A percentile compares a stretch with the other conserved stretches of the same genome.
These are phyloP conservation scores for Drosophila setifemur DNA, from an alignment of 1,140 invertebrate species.

Conservation along the genomic window DNA sequence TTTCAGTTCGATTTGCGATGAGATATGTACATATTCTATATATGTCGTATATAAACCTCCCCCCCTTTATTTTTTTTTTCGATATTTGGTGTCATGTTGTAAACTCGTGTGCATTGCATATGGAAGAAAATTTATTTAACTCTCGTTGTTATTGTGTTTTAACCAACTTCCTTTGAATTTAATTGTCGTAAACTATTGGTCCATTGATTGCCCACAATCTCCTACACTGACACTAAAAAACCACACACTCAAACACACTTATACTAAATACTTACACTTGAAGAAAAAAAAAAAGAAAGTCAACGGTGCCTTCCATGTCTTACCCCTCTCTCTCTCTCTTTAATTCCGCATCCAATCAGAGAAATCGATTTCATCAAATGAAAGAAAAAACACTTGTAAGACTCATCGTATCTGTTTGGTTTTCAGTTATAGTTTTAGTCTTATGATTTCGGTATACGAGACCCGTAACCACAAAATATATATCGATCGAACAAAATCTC, in stretches of 20 bases:
- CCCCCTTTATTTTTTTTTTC: conserved; percentile 33
- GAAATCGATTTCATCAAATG: conserved; percentile 2
- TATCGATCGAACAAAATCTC: conserved; percentile 38
- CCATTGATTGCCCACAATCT: conserved; percentile 50
- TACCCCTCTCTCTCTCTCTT: not conserved
- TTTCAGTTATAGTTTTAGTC: conserved; percentile 15
- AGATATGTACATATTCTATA: conserved; percentile 49
- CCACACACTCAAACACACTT: conserved; percentile 27
- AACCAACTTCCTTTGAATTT: conserved; percentile 59
- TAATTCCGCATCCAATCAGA: conserved; percentile 16
- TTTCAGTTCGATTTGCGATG: conserved; percentile 44
- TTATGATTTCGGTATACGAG: conserved; percentile 18
- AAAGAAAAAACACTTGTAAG: not conserved
- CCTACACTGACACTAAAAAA: conserved; percentile 19
- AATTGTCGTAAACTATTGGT: conserved; percentile 66
- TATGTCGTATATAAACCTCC: conserved; percentile 48
- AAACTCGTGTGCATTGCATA: conserved; percentile 62
- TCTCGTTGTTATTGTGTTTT: conserved; percentile 67
- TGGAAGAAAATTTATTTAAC: conserved; percentile 48
- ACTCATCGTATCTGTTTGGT: conserved; percentile 1
- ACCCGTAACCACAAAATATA: conserved; percentile 31
- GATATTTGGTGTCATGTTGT: conserved; percentile 73
- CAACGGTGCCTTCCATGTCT: conserved; percentile 7
- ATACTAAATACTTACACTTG: conserved; percentile 20
- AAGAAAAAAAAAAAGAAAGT: conserved; percentile 19